Percentiles rank a stretch among this genome's conserved stretches.
phyloP scores from a whole-genome alignment of 1,140 invertebrate species.

The Pogonognathellus flavescens region DNA sequence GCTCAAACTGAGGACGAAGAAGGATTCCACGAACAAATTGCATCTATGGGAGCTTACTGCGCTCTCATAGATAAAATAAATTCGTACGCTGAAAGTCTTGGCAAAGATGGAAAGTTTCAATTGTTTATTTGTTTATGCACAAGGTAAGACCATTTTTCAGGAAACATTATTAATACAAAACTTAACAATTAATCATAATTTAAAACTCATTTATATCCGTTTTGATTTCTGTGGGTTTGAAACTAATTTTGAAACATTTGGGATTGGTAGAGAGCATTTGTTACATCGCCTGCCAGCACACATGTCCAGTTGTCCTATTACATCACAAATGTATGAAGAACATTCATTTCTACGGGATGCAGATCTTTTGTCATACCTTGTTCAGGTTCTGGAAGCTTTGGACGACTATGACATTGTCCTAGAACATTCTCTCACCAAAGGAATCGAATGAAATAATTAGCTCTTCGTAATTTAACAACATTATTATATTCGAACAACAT shows the following conservation, averaged over 20 bases:
- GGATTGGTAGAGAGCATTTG: conserved; percentile 85
- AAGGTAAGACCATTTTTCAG: conserved; percentile 78
- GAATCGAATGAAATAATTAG: conserved; percentile 74
- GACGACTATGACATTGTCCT: conserved; percentile 93
- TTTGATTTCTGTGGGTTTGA: not conserved
- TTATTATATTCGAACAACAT: not conserved
- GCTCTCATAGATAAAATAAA: conserved; percentile 88
- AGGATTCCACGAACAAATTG: conserved; percentile 70
- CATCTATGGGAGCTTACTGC: conserved; percentile 81
- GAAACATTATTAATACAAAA: too few species aligned
- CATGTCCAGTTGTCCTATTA: conserved; percentile 87
- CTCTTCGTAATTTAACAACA: not conserved
- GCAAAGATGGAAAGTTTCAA: conserved; percentile 99
- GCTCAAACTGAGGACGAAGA: conserved; percentile 70
- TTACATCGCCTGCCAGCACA: conserved; percentile 89
- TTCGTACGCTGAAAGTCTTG: conserved; percentile 85
- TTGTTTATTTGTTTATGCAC: conserved; percentile 93
- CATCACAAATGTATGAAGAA: conserved; percentile 95
- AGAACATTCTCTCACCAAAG: conserved; percentile 94
- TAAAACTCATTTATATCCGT: too few species aligned
- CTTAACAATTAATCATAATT: too few species aligned
- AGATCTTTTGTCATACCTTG: conserved; percentile 86
- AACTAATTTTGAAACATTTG: conserved; percentile 52
- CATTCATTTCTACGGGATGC: conserved; percentile 85
- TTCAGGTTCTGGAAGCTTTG: conserved; percentile 91